Percentiles rank a stretch among this genome's conserved stretches.
Conservation (phyloP, 2,797 vertebrate genomes). For the Myoxocephalus aenaeus region DNA sequence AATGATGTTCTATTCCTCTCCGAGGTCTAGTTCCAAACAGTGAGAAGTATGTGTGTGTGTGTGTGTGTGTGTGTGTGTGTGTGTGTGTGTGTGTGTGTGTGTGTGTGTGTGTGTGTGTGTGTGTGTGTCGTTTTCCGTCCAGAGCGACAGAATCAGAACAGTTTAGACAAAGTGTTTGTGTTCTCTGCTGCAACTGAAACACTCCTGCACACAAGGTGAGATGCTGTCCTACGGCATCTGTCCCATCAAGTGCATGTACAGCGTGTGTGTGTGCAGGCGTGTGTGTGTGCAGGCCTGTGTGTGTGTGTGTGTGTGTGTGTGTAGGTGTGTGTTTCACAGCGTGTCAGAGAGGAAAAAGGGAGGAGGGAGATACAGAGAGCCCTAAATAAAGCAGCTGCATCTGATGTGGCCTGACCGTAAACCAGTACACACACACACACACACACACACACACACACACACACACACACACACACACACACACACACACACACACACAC, state of each 20-base stretch:
- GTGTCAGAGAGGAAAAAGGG: constrained; percentile 26
- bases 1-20: background rate
- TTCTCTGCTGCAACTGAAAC: constrained; percentile 5
- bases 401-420: constrained; percentile 65
- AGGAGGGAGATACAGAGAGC: constrained; percentile 17
- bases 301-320: constrained; percentile 18
- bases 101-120: background rate
- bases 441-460: constrained; percentile 28
- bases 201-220: constrained; percentile 53
- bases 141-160: background rate
- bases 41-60: background rate
- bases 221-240: constrained; percentile 30
- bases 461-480: constrained; percentile 25
- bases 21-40: background rate
- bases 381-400: constrained; percentile 73
- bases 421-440: constrained; percentile 36
- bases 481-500: constrained; percentile 20
- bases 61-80: no score
- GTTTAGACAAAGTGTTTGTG: background rate
- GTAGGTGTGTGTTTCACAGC: constrained; percentile 7
- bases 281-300: constrained; percentile 9
- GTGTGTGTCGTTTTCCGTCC: constrained; percentile 20
- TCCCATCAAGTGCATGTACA: constrained; percentile 21
- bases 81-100: no score
- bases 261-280: constrained; percentile 8